Conservation (phyloP, 2,797 vertebrate species). For the Lerista edwardsae region DNA sequence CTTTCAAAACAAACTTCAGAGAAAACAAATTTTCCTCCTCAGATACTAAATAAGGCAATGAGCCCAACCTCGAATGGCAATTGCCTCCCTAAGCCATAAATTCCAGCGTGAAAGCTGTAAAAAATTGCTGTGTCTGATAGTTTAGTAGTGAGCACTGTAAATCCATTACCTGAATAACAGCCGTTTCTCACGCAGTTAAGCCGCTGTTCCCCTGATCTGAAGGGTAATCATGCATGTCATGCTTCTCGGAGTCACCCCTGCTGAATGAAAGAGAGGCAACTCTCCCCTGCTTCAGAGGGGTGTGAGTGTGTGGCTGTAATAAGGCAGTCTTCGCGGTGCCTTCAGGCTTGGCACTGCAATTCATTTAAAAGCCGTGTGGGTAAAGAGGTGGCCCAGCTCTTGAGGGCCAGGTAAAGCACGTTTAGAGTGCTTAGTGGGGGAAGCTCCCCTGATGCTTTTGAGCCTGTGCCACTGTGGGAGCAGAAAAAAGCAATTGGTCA, state of each 20-base stretch:
- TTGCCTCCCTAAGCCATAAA: conserved; percentile 69
- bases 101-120: conserved; percentile 72
- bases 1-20: conserved; percentile 67
- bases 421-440: background rate
- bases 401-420: fast-evolving
- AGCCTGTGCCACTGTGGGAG: background rate
- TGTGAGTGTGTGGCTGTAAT: background rate
- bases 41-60: conserved; percentile 72
- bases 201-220: conserved; percentile 63
- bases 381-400: background rate
- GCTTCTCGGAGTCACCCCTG: conserved; percentile 58
- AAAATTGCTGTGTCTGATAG: conserved; percentile 72
- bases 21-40: conserved; percentile 57
- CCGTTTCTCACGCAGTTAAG: conserved; percentile 65
- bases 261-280: conserved; percentile 23
- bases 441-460: background rate
- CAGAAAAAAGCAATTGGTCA: background rate
- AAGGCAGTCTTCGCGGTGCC: conserved; percentile 1
- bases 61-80: conserved; percentile 62
- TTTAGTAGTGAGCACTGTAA: conserved; percentile 69
- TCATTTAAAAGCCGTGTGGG: fast-evolving
- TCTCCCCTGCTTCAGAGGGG: conserved; percentile 17
- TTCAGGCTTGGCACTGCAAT: background rate
- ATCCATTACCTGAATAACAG: conserved; percentile 74
- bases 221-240: conserved; percentile 69